Evolutionary conservation across 2,797 vertebrate genomes (phyloP).

Genomic region (Chloroceryle inda): DNA sequence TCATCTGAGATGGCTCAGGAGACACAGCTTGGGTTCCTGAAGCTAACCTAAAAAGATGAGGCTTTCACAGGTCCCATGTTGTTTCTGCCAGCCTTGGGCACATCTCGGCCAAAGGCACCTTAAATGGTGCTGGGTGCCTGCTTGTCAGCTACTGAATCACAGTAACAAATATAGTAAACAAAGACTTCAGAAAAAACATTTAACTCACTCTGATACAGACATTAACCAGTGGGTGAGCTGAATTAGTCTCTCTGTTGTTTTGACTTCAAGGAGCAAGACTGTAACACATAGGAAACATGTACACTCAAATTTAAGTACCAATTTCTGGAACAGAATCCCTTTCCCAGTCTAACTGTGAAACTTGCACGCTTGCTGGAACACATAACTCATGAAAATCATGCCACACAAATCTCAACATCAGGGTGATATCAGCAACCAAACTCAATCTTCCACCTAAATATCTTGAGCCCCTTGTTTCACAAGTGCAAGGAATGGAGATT

Average conservation of each 20-base stretch:
- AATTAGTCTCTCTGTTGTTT: background rate
- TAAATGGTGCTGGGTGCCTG: background rate
- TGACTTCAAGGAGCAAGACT: background rate
- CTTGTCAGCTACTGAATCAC: background rate
- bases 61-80: background rate
- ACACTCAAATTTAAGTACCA: background rate
- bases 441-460: background rate
- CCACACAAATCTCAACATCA: background rate
- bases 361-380: background rate
- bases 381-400: background rate
- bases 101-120: background rate
- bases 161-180: background rate
- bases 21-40: background rate
- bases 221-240: background rate
- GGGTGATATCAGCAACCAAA: background rate
- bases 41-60: background rate
- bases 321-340: background rate
- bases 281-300: background rate
- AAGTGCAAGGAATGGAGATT: background rate
- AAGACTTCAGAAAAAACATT: background rate
- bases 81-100: background rate
- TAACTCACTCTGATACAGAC: background rate
- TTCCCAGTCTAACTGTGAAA: background rate
- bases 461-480: background rate
- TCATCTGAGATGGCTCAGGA: background rate